Conservation (phyloP, 2,888 invertebrate species). For the Chesias legatella region DNA sequence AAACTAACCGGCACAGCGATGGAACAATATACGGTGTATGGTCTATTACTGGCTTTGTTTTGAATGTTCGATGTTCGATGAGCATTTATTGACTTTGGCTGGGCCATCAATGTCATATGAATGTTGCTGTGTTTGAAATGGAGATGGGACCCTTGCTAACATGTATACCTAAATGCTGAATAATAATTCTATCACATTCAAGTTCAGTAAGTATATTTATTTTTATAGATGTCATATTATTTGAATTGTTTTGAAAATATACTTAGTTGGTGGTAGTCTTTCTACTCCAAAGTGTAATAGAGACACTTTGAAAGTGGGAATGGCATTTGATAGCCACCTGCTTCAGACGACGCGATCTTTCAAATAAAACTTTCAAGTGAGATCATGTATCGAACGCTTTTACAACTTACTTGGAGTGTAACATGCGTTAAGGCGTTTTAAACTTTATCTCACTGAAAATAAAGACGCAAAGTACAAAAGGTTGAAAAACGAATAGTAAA, state of each 20-base stretch:
- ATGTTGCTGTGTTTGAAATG: too few species aligned
- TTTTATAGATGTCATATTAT: too few species aligned
- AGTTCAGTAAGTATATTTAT: too few species aligned
- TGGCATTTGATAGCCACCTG: constrained; percentile 37
- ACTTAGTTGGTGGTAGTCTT: too few species aligned
- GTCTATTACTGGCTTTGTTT: constrained; percentile 2
- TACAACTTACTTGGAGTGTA: constrained; percentile 27
- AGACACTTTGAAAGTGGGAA: constrained; percentile 34
- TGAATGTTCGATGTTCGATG: constrained; percentile 7
- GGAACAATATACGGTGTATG: constrained; percentile 13
- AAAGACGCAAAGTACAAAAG: constrained; percentile 22
- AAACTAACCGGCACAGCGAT: constrained; percentile 22
- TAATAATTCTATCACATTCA: too few species aligned
- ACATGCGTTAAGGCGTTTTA: constrained; percentile 29
- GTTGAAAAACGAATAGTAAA: constrained; percentile 22
- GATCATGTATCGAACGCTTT: constrained; percentile 43
- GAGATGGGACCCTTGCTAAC: too few species aligned
- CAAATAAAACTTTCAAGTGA: constrained; percentile 57
- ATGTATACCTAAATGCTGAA: too few species aligned
- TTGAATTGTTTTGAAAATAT: too few species aligned
- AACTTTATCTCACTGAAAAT: constrained; percentile 35
- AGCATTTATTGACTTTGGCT: constrained; percentile 7
- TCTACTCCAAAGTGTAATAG: constrained; percentile 32
- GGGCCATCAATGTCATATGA: neutral
- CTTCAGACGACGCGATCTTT: constrained; percentile 37